phyloP scores from a whole-genome alignment of 2,113 vertebrate genomes.

The Aleadryas rufinucha region DNA sequence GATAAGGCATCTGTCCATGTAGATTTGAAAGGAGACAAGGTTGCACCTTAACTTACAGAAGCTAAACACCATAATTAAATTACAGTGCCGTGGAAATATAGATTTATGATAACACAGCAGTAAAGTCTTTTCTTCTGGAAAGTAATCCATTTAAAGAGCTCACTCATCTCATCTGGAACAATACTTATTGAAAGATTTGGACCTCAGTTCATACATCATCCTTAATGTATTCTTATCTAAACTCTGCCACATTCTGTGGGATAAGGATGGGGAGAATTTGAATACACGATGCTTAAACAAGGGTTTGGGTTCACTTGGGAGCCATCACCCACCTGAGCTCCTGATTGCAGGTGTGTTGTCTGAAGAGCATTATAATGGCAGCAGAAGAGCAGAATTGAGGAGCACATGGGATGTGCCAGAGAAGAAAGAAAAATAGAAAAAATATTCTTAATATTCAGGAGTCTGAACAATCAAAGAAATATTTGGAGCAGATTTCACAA shows the following conservation, averaged over 20 bases:
- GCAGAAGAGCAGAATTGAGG: not conserved
- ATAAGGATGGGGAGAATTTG: not conserved
- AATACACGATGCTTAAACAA: not conserved
- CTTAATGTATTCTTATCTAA: not conserved
- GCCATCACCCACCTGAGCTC: not conserved
- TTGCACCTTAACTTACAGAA: not conserved
- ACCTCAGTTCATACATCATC: constrained; percentile 15
- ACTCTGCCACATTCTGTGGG: not conserved
- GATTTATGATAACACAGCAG: constrained; percentile 15
- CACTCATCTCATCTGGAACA: constrained; percentile 24
- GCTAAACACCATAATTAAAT: constrained; percentile 20
- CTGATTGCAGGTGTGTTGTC: not conserved
- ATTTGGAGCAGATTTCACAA: not conserved
- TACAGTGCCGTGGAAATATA: not conserved
- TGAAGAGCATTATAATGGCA: not conserved
- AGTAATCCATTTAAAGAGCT: constrained; percentile 11
- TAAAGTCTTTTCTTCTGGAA: constrained; percentile 17
- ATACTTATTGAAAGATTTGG: not conserved
- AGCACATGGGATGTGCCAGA: not conserved
- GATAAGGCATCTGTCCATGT: not conserved
- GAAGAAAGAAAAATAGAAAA: not conserved
- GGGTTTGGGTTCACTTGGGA: not conserved
- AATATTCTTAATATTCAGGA: not conserved
- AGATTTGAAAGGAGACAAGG: not conserved
- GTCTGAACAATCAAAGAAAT: not conserved